These are phyloP conservation scores for Harpagoxenus sublaevis DNA, from an alignment of 2,888 invertebrate species.

Conservation along the genomic window DNA sequence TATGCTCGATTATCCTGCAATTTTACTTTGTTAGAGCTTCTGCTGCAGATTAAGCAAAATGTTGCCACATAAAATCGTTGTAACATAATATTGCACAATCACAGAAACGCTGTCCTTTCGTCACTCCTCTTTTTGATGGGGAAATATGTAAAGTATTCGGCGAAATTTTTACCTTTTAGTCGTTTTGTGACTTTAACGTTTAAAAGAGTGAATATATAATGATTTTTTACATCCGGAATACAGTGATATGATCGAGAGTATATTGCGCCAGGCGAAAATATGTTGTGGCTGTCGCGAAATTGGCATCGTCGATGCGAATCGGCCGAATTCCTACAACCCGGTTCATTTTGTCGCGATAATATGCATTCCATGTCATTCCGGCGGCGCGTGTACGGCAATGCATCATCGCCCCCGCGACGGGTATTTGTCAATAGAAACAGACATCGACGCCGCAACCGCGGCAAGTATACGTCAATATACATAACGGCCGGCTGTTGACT, in stretches of 20 bases:
- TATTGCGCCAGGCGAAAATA: constrained; percentile 21
- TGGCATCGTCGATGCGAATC: constrained; percentile 53
- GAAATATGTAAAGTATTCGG: not conserved
- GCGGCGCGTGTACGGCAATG: constrained; percentile 72
- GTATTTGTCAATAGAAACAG: constrained; percentile 83
- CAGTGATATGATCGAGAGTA: not conserved
- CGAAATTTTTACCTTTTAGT: not conserved
- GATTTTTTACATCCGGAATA: not conserved
- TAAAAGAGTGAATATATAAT: not conserved
- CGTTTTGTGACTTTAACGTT: not conserved
- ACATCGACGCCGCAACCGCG: constrained; percentile 77
- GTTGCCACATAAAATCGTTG: not conserved
- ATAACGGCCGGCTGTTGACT: constrained; percentile 83
- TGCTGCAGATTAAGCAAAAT: not conserved
- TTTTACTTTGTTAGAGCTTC: constrained; percentile 15
- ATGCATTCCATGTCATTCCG: constrained; percentile 74
- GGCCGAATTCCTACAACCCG: constrained; percentile 67
- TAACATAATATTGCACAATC: not conserved
- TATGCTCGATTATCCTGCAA: not conserved
- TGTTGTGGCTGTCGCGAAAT: constrained; percentile 39
- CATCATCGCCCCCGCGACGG: constrained; percentile 75
- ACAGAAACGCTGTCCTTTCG: not conserved
- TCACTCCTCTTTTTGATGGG: not conserved
- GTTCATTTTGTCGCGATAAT: constrained; percentile 77
- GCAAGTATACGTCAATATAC: constrained; percentile 80